A percentile compares a stretch with the other conserved stretches of the same genome.
Evolutionary conservation across 2,113 vertebrate genomes (phyloP).

Genomic region (Enhydra lutris): DNA sequence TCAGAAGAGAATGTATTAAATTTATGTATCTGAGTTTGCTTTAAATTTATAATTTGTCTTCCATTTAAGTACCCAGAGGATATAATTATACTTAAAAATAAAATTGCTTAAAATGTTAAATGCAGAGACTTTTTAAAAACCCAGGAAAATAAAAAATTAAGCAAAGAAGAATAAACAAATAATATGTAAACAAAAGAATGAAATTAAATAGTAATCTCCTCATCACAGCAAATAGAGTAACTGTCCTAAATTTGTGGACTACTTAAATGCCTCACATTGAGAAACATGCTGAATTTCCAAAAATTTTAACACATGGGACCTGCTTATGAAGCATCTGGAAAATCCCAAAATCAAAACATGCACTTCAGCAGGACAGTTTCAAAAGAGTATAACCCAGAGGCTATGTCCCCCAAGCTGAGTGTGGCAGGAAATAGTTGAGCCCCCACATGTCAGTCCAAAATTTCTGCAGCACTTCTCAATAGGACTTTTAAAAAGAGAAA

Average conservation of each 20-base stretch:
- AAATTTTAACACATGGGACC: slow-evolving; percentile 37
- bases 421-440: slow-evolving; percentile 28
- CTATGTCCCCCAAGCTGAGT: slow-evolving; percentile 23
- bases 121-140: not conserved
- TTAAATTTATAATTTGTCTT: not conserved
- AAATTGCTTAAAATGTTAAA: not conserved
- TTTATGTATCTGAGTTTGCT: slow-evolving; percentile 30
- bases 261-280: not conserved
- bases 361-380: slow-evolving; percentile 39
- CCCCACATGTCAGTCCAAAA: not conserved
- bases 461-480: not conserved
- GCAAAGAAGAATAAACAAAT: not conserved
- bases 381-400: slow-evolving; percentile 55
- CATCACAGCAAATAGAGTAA: not conserved
- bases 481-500: not conserved
- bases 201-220: not conserved
- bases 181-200: slow-evolving; percentile 9
- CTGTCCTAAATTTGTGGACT: not conserved
- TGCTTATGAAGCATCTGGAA: slow-evolving; percentile 57
- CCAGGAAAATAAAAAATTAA: slow-evolving; percentile 35
- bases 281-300: slow-evolving; percentile 31
- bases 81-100: slow-evolving; percentile 37
- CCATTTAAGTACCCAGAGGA: not conserved
- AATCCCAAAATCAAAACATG: slow-evolving; percentile 52
- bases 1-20: not conserved